These are phyloP conservation scores for Drosophila sp. DNA, from an alignment of 1,140 invertebrate species.

Conservation along the genomic window DNA sequence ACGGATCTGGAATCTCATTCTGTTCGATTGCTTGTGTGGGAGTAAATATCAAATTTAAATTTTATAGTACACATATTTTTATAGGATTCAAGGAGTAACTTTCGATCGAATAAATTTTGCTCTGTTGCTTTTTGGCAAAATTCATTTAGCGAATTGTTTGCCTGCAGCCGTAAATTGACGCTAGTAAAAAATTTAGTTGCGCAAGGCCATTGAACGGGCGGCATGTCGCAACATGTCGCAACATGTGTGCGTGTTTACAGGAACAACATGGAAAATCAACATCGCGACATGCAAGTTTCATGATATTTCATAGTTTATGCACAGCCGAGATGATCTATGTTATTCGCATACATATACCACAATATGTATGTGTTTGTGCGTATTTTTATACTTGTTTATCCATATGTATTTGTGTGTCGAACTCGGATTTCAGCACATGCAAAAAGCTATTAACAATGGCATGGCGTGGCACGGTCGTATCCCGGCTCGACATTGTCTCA, in stretches of 20 bases:
- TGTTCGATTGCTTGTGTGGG: background rate
- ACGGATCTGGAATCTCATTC: background rate
- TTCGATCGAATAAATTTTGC: background rate
- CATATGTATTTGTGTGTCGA: slow-evolving; percentile 14
- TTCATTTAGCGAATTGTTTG: slow-evolving; percentile 81
- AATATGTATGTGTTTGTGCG: slow-evolving; percentile 8
- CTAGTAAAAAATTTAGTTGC: slow-evolving; percentile 58
- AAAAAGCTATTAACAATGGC: slow-evolving; percentile 68
- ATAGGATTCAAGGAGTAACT: background rate
- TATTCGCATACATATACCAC: slow-evolving; percentile 30
- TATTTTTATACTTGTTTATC: slow-evolving; percentile 3
- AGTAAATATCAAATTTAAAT: background rate
- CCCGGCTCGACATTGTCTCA: slow-evolving; percentile 64
- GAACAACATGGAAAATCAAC: slow-evolving; percentile 73
- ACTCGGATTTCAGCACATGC: slow-evolving; percentile 63
- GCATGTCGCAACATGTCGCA: slow-evolving; percentile 55
- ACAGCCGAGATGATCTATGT: slow-evolving; percentile 70
- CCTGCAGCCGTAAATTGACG: slow-evolving; percentile 68
- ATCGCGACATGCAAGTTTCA: slow-evolving; percentile 71
- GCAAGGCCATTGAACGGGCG: slow-evolving; percentile 62
- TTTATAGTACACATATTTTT: background rate
- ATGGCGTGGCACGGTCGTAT: slow-evolving; percentile 4
- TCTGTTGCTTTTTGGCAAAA: slow-evolving; percentile 33
- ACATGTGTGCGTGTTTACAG: slow-evolving; percentile 77
- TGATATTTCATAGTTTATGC: slow-evolving; percentile 79